A percentile compares a stretch with the other conserved stretches of the same genome.
phyloP scores from a whole-genome alignment of 2,113 vertebrate genomes.

The Gobio gobio region DNA sequence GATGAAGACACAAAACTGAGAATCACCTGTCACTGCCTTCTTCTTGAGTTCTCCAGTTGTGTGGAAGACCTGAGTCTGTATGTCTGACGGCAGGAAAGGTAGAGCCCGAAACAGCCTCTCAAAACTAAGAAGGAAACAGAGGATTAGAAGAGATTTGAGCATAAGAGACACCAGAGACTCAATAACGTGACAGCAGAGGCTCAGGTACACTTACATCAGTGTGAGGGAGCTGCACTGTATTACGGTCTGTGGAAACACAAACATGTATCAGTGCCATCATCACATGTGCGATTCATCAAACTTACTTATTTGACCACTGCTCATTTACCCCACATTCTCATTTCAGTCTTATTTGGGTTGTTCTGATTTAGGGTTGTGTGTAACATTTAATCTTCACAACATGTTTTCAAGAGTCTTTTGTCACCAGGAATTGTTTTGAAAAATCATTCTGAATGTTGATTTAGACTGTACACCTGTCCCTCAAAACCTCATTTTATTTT shows the following conservation, averaged over 20 bases:
- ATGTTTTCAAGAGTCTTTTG: too few species aligned
- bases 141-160: not conserved
- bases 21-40: not conserved
- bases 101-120: not conserved
- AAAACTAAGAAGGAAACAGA: not conserved
- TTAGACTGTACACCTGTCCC: too few species aligned
- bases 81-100: not conserved
- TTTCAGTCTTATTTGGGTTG: too few species aligned
- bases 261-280: not conserved
- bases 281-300: too few species aligned
- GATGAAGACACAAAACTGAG: not conserved
- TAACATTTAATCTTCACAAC: too few species aligned
- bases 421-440: too few species aligned
- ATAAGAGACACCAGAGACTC: not conserved
- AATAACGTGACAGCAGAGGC: not conserved
- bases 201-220: conserved; percentile 39
- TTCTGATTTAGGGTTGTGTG: too few species aligned
- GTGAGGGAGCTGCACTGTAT: conserved; percentile 16
- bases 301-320: too few species aligned
- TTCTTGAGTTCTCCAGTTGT: conserved; percentile 13
- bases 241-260: conserved; percentile 4
- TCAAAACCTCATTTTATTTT: too few species aligned
- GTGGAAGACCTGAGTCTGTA: not conserved
- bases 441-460: too few species aligned
- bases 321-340: not conserved